Evolutionary conservation across 2,888 invertebrate genomes (phyloP), one percentile per base, ranked within the genome.

Genomic region (Crematogaster levior): DNA sequence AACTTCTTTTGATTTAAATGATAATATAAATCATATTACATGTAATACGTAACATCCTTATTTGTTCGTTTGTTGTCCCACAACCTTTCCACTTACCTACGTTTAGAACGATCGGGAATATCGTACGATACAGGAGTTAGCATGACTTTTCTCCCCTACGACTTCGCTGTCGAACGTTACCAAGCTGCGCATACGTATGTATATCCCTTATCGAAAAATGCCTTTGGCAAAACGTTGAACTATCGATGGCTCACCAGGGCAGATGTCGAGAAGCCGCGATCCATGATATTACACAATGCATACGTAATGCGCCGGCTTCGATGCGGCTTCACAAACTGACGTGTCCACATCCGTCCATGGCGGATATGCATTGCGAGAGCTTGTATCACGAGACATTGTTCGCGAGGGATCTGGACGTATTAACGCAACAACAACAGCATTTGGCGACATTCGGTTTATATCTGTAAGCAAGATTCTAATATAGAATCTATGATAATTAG

Each of bases 271-370:
- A 56, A 46, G 43, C 68, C 53, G 43, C 43, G 68, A 56, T 56
- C 68, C 68, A 68, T 56, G 70, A 79, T 79, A 79, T 79, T 79
- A 79, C 70, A 70, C 77, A 79, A 77, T 68, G 70, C 74, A 74
- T 61, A 74, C 61, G 61, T 74, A 74, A 74, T 74, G 74, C 74
- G 18, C 21, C 21, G 24, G 48, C 27, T 56, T 21, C 48, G 37
- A 34, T 68, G 68, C 3, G 48, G 51, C 60, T 60, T 43, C 60
- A 34, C 73, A 37, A 63, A 51, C 51, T 63, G 40, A 40, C 40
- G 21, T 53, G 70, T 70, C 56, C 70, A 70, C 43, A 79, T 79
- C 56, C 34, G 53, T 68, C 43, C 40, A 12, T 21, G 24, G 12
- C 27, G 34, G 18, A 79, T 70, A 18, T n/a, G 72, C 77, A 79